These are phyloP conservation scores for Dryobotodes eremita DNA, from an alignment of 2,888 invertebrate genomes.

Conservation along the genomic window DNA sequence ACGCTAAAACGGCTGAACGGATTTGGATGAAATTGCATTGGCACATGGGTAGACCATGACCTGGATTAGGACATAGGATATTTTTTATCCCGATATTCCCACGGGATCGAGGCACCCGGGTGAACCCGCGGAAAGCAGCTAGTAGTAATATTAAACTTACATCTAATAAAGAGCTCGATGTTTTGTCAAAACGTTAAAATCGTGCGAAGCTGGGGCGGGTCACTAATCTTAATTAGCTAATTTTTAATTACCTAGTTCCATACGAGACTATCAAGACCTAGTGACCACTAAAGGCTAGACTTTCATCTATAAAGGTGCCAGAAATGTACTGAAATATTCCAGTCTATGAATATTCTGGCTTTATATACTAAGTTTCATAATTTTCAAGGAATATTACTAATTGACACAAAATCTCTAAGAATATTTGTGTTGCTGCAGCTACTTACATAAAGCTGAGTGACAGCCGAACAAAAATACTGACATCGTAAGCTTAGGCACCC, in stretches of 20 bases:
- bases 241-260: not conserved
- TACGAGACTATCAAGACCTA: not conserved
- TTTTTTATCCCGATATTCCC: no score
- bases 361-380: not conserved
- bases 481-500: not conserved
- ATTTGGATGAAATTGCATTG: no score
- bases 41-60: no score
- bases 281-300: not conserved
- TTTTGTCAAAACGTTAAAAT: not conserved
- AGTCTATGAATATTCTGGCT: not conserved
- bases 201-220: not conserved
- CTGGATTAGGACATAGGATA: no score
- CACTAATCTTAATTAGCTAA: not conserved
- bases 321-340: not conserved
- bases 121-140: no score
- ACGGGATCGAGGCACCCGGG: no score
- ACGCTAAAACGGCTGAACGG: no score
- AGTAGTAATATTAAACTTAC: no score
- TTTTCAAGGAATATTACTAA: not conserved
- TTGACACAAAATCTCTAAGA: not conserved
- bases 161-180: no score
- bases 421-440: not conserved
- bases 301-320: not conserved
- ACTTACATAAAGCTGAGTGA: not conserved
- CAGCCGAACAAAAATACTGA: not conserved